phyloP scores from a whole-genome alignment of 2,888 invertebrate genomes.

The Sesia bembeciformis region DNA sequence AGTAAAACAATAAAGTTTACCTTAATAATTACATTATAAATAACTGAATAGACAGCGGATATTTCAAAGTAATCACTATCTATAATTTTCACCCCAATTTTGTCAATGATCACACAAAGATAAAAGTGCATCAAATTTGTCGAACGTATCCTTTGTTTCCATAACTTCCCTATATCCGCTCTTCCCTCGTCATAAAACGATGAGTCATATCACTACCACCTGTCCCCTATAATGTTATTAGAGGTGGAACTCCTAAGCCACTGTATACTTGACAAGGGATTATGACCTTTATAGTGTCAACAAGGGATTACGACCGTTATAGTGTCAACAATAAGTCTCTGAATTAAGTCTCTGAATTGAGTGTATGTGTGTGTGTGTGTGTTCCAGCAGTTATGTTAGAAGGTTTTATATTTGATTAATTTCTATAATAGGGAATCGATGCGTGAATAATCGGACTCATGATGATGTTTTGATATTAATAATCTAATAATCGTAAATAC shows the following conservation, averaged over 20 bases:
- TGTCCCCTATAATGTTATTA: conserved; percentile 12
- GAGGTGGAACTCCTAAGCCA: no score
- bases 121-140: conserved; percentile 16
- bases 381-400: neutral
- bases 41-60: no score
- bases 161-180: neutral
- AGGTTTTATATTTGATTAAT: neutral
- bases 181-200: conserved; percentile 13
- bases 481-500: no score
- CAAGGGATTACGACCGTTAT: no score
- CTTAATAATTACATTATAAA: no score
- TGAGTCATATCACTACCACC: conserved; percentile 26
- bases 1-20: no score
- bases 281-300: no score
- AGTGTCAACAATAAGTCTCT: no score
- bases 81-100: neutral
- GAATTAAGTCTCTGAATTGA: no score
- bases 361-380: no score
- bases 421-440: neutral
- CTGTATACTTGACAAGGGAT: no score
- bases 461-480: neutral
- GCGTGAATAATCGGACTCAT: neutral
- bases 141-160: conserved; percentile 16
- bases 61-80: no score
- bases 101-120: neutral